These are phyloP conservation scores for Tamias sibiricus DNA, from an alignment of 2,113 vertebrate genomes.

Conservation along the genomic window DNA sequence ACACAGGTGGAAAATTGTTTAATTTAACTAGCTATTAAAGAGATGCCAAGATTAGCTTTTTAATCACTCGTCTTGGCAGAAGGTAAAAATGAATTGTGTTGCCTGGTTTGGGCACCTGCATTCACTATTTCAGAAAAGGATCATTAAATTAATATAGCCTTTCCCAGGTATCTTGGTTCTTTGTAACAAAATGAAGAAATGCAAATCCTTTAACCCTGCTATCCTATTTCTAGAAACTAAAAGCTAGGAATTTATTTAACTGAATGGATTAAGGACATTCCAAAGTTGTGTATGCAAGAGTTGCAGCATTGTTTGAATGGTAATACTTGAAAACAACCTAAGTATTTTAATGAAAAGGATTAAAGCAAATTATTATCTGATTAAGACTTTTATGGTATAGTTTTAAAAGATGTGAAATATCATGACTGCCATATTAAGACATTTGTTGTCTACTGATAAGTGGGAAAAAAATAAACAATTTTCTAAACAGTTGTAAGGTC, in stretches of 20 bases:
- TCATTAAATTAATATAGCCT: neutral
- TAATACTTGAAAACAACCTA: neutral
- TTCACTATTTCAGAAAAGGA: neutral
- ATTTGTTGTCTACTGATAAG: conserved; percentile 15
- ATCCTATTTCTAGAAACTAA: conserved; percentile 27
- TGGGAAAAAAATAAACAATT: neutral
- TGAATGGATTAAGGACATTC: neutral
- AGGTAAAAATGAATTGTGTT: neutral
- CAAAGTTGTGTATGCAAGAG: neutral
- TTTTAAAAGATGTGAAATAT: conserved; percentile 35
- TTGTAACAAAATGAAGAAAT: neutral
- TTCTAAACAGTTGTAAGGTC: neutral
- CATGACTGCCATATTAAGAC: neutral
- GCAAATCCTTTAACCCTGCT: neutral
- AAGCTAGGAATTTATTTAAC: conserved; percentile 6
- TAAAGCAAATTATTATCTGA: neutral
- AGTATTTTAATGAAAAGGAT: conserved; percentile 1
- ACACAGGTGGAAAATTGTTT: neutral
- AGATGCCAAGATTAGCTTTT: conserved; percentile 11
- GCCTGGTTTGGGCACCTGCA: neutral
- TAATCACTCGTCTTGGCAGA: neutral
- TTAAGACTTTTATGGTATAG: neutral
- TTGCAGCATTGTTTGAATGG: neutral
- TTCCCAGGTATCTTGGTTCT: neutral
- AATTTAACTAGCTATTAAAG: neutral